phyloP scores from a whole-genome alignment of 2,797 vertebrate species.

The Staurois parvus region DNA sequence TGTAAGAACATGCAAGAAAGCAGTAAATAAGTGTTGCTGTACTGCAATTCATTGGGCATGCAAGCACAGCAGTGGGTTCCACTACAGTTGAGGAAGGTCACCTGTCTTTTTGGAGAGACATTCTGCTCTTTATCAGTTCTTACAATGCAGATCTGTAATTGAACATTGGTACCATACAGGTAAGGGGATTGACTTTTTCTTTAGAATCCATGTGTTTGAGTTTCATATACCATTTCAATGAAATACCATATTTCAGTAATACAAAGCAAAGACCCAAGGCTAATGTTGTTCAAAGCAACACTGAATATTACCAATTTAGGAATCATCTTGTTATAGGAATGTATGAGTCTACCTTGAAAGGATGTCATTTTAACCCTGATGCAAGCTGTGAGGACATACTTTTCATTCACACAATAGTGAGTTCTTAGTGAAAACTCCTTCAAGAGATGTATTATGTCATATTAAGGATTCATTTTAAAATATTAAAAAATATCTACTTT shows the following conservation, averaged over 20 bases:
- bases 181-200: no score
- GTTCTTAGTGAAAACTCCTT: not conserved
- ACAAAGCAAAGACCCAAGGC: not conserved
- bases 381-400: not conserved
- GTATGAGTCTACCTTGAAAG: not conserved
- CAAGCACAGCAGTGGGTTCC: no score
- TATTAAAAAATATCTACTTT: conserved; percentile 11
- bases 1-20: no score
- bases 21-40: no score
- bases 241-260: not conserved
- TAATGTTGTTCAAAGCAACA: not conserved
- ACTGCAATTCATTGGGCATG: no score
- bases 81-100: no score
- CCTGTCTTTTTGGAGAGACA: no score
- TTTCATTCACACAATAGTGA: not conserved
- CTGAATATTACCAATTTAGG: not conserved
- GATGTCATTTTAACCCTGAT: not conserved
- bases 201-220: no score
- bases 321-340: not conserved
- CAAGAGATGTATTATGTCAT: conserved; percentile 6
- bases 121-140: no score
- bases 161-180: no score
- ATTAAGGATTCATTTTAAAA: conserved; percentile 17
- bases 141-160: no score
- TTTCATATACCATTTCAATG: not conserved